Evolutionary conservation across 2,797 vertebrate genomes (phyloP).

Genomic region (Taeniopygia guttata): DNA sequence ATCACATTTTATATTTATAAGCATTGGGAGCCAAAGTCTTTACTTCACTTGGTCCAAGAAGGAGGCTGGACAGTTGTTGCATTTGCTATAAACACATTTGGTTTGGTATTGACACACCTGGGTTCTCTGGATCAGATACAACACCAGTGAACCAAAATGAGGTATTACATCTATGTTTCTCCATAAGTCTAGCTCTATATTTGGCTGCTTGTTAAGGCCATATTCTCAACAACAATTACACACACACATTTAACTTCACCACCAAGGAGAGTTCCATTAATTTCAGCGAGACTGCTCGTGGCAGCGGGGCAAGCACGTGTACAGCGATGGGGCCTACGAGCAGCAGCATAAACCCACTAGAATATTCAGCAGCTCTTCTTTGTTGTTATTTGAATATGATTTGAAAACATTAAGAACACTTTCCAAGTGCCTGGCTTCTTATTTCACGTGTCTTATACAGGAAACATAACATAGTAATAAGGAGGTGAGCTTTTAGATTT

Average conservation of each 20-base stretch:
- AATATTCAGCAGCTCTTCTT: neutral
- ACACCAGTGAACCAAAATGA: neutral
- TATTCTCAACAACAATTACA: neutral
- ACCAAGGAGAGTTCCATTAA: conserved; percentile 26
- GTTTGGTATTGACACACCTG: neutral
- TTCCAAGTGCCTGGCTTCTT: neutral
- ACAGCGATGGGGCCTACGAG: neutral
- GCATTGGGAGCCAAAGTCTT: neutral
- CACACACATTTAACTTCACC: neutral
- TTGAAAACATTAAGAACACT: neutral
- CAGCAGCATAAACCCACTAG: neutral
- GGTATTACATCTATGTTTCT: neutral
- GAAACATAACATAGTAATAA: neutral
- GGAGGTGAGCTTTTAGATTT: neutral
- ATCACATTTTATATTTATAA: neutral
- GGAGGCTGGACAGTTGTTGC: neutral
- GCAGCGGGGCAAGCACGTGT: neutral
- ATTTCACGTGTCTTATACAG: neutral
- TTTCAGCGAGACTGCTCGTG: neutral
- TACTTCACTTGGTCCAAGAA: neutral
- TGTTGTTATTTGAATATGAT: neutral
- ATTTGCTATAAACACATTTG: neutral
- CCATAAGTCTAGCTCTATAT: neutral
- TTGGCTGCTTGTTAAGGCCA: neutral
- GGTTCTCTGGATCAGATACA: neutral